Evolutionary conservation across 2,113 vertebrate species (phyloP).

Genomic region (Corynorhinus townsendii): DNA sequence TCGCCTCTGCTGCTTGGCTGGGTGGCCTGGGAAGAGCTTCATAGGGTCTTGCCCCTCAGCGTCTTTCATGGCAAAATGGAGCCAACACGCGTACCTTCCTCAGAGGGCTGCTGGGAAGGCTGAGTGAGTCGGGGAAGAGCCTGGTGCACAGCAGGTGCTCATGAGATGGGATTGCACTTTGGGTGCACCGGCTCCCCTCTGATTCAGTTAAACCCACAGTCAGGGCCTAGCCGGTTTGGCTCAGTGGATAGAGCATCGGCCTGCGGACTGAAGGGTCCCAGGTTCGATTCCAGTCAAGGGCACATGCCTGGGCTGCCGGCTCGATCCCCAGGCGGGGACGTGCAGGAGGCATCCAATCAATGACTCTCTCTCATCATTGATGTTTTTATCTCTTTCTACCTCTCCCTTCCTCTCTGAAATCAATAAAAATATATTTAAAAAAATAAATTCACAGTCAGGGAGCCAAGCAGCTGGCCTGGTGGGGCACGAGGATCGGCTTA

Average conservation of each 20-base stretch:
- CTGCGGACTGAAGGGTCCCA: too few species aligned
- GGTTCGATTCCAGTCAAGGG: too few species aligned
- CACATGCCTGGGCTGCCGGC: too few species aligned
- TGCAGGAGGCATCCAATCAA: too few species aligned
- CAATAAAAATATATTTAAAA: too few species aligned
- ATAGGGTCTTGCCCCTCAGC: not conserved
- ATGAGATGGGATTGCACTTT: fast-evolving
- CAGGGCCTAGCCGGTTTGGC: too few species aligned
- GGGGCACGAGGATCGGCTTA: fast-evolving
- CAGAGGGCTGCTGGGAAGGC: not conserved
- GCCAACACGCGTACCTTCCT: too few species aligned
- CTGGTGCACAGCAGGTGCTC: not conserved
- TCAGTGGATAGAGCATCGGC: too few species aligned
- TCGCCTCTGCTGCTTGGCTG: not conserved
- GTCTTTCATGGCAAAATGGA: not conserved
- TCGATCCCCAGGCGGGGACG: too few species aligned
- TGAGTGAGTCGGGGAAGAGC: not conserved
- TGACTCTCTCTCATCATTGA: too few species aligned
- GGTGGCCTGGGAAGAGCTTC: not conserved
- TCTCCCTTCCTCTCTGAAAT: too few species aligned
- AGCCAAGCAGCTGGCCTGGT: not conserved
- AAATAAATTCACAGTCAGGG: not conserved
- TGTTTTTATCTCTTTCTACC: too few species aligned
- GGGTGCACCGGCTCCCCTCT: not conserved
- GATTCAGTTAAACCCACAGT: not conserved